Base-by-base conservation (phyloP, 1,140 invertebrate species). In the Prorops nasuta region DNA sequence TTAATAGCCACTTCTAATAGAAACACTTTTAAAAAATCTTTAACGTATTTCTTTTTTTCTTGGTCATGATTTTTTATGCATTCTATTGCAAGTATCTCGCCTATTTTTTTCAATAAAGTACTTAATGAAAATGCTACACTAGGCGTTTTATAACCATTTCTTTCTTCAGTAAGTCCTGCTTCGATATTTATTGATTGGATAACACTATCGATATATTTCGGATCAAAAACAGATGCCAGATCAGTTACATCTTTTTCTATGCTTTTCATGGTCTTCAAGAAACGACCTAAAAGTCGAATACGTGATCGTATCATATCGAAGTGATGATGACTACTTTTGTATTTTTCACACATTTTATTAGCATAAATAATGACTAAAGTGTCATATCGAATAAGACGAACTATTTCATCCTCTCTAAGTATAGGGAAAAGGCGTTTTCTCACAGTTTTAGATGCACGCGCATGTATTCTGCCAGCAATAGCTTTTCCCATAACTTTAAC, bases 301-400 rank as follows among this genome's bases (percentile, higher is more conserved):
- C 36, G 32, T 0, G 41, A 28, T 28, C 57, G 18, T 18, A 56
- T 50, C 49, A 51, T 51, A 9, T 58, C 37, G n/a, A 44, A 38
- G 3, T 46, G 18, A 9, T 51, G 42, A 4, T 41, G 21, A 10
- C 15, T 36, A 36, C 4, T 21, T 1, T 24, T 22, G 35, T 56
- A 56, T 31, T 53, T 52, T 1, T 45, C 49, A 44, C 52, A 47
- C 32, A 52, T 34, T 42, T 49, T 51, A 19, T 59, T 59, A 0
- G 35, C 57, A 34, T 34, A 56, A 3, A 31, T 9, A 14, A 52
- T 59, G 1, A 56, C 6, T 15, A 56, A 14, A 1, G 48, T 17
- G 35, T 59, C 53, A 42, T 56, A 59, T 21, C 49, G n/a, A n/a
- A 56, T 55, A 0, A 34, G 14, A 2, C 47, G 32, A 12, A 49